Evolutionary conservation across 2,888 invertebrate species (phyloP), one percentile per base, ranked within the genome.

Genomic region (Perizoma affinitatum): DNA sequence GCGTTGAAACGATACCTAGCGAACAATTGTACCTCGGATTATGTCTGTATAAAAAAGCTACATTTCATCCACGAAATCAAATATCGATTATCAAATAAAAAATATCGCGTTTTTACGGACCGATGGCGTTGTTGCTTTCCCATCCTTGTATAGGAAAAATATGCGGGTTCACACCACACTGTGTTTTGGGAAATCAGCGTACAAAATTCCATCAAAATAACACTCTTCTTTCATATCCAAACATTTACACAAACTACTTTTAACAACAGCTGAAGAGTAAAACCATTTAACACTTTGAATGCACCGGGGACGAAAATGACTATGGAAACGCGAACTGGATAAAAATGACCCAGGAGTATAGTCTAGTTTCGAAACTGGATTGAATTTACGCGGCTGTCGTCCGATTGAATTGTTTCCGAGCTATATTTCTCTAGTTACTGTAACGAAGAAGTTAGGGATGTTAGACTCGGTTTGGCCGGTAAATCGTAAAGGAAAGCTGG

Each of bases 321-420:
- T 57, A 51, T n/a, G 45, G 52, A 54, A 58, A 52, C 47, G 52
- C 60, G 69, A 60, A 50, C 44, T 51, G 60, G 58, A 61, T 62
- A 62, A 69, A 65, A 74, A 73, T 74, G 70, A 62, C 71, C 69
- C 61, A 55, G 63, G 68, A 62, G 63, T 63, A 59, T 66, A 68
- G 58, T 66, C 55, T 66, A 68, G 58, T 66, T 54, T 63, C 49
- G 59, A 60, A 66, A 64, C 59, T 56, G 66, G 77, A 81, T 79
- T 73, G 80, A 77, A 80, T 81, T 78, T 75, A 66, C 66, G 62
- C 65, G 72, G 71, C 71, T 75, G 75, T 72, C 73, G 61, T 58
- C 67, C 69, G 72, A 76, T 78, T 76, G 78, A 79, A 78, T 80
- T 79, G 79, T 79, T 76, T 74, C 72, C 72, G 66, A 69, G 61